phyloP scores from a whole-genome alignment of 1,140 invertebrate genomes.

The Hormaphis cornu region DNA sequence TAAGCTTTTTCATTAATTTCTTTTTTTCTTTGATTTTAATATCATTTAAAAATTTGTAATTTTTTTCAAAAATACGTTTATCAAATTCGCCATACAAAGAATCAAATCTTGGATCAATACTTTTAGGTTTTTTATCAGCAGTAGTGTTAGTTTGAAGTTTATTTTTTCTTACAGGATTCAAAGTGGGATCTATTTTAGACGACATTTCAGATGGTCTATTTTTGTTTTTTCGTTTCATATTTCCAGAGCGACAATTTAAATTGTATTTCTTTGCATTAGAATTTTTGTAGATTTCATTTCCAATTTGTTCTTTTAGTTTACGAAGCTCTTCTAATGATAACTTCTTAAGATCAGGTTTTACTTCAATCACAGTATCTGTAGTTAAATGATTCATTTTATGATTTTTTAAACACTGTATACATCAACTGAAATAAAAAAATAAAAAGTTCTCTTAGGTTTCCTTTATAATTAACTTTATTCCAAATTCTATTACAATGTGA shows the following conservation, averaged over 20 bases:
- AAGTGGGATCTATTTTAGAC: not conserved
- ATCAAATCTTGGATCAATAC: conserved; percentile 27
- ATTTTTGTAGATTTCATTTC: not conserved
- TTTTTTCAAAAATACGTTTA: conserved; percentile 5
- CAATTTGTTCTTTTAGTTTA: conserved; percentile 22
- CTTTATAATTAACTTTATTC: not conserved
- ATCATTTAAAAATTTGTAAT: conserved; percentile 8
- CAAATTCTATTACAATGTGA: no score
- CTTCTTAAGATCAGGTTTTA: conserved; percentile 28
- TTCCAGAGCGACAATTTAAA: not conserved
- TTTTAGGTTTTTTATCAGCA: not conserved
- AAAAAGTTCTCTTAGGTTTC: conserved; percentile 8
- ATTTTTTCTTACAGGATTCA: not conserved
- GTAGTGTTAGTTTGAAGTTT: not conserved
- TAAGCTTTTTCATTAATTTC: not conserved
- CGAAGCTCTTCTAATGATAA: conserved; percentile 20
- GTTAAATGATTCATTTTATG: conserved; percentile 25
- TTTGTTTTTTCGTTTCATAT: not conserved
- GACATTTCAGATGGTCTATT: conserved; percentile 17
- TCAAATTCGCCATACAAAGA: conserved; percentile 24
- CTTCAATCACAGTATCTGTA: not conserved
- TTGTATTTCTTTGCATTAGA: not conserved
- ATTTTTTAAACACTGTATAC: conserved; percentile 1
- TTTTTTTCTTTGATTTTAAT: conserved; percentile 7
- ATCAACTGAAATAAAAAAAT: conserved; percentile 22